These are phyloP conservation scores for Ctenosaura bakeri DNA, from an alignment of 2,797 vertebrate genomes.

Conservation along the genomic window DNA sequence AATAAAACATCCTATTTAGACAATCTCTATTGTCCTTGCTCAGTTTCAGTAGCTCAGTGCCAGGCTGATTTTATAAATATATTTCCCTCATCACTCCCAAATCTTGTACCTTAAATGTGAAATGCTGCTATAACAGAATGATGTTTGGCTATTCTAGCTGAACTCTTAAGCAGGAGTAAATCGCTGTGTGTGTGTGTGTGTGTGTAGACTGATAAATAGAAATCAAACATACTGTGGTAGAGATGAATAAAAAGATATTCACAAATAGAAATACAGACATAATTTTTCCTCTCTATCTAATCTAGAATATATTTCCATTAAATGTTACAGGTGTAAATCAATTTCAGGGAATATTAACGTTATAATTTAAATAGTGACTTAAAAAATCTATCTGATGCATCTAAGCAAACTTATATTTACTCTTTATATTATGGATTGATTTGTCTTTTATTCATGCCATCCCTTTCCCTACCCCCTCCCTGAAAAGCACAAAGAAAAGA, in stretches of 20 bases:
- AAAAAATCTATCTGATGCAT: constrained; percentile 65
- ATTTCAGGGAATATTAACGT: constrained; percentile 28
- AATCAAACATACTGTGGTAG: not conserved
- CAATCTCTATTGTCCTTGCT: constrained; percentile 73
- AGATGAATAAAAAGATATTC: not conserved
- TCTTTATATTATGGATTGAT: constrained; percentile 70
- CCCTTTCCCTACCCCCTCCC: not conserved
- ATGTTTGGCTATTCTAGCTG: constrained; percentile 35
- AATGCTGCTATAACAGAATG: constrained; percentile 66
- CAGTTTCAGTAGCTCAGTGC: constrained; percentile 70
- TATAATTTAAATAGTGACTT: constrained; percentile 48
- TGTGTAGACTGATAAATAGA: not conserved
- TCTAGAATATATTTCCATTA: constrained; percentile 44
- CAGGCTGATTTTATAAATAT: constrained; percentile 41
- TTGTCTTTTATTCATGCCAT: constrained; percentile 66
- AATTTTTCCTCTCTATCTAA: not conserved
- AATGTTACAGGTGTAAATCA: constrained; percentile 54
- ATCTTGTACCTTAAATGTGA: constrained; percentile 44
- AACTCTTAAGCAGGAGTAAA: constrained; percentile 20
- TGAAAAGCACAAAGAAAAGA: constrained; percentile 53
- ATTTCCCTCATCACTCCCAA: not conserved
- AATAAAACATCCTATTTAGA: constrained; percentile 77
- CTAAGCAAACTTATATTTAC: constrained; percentile 72
- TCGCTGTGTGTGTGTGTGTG: not conserved
- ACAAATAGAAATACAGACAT: not conserved